Base-by-base conservation (phyloP, 2,888 invertebrate genomes). In the Crematogaster levior region DNA sequence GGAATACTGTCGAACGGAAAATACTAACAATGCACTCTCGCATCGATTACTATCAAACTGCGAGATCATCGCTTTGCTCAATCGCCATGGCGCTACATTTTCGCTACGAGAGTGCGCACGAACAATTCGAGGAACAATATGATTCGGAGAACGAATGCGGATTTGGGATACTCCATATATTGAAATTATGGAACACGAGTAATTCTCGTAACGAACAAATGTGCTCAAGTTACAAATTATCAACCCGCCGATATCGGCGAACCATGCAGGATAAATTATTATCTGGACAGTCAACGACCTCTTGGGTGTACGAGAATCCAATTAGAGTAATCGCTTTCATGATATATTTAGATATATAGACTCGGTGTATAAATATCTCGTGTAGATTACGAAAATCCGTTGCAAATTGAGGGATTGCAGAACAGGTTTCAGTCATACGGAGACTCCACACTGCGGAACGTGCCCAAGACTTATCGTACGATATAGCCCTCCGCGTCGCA, bases 161-260 rank as follows among this genome's bases (percentile, higher is more conserved):
- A 56, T 68, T 77, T 53, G 30, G 53, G 7, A n/a, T 74, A 65
- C 51, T 24, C 68, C 27, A 40, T 66, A 30, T 74, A 77, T 43
- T 37, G 56, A 79, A 79, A 79, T 79, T 79, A 72, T 79, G 56
- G 77, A 77, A 53, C 53, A 53, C 72, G 72, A 79, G 56, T 79
- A 79, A 79, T 70, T 79, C 73, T 79, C 77, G 24, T 56, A n/a
- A 34, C 65, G 66, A 65, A 75, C 72, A 79, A 79, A 75, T 66
- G 77, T 70, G 77, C 56, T 79, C 77, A 79, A 79, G 73, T 79
- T 79, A 70, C 77, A 72, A 79, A 79, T 79, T 79, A 72, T 79
- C 70, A 72, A 79, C 34, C 70, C 72, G 7, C 3, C 56, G 56
- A 27, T 43, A 56, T 24, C 37, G 53, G 53, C 30, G n/a, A 70